Evolutionary conservation across 2,888 invertebrate genomes (phyloP).

Genomic region (Caenorhabditis wallacei): DNA sequence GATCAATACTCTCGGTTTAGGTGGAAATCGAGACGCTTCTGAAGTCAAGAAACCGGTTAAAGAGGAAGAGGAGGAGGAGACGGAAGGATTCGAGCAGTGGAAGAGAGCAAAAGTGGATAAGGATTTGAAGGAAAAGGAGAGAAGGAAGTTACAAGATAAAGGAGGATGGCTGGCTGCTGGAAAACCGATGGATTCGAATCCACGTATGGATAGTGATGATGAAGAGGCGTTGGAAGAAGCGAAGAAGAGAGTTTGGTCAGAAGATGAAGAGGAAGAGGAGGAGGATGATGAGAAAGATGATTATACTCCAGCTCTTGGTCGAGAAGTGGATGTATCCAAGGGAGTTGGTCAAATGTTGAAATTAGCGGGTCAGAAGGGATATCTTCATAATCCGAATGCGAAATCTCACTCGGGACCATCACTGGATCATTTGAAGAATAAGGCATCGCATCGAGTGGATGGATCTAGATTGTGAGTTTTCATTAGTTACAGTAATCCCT

Average conservation of each 20-base stretch:
- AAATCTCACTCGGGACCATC: slow-evolving; percentile 68
- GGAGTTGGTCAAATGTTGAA: slow-evolving; percentile 80
- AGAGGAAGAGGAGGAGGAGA: slow-evolving; percentile 59
- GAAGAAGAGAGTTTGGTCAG: slow-evolving; percentile 63
- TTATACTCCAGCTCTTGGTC: slow-evolving; percentile 80
- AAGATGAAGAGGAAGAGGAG: slow-evolving; percentile 57
- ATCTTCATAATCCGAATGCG: slow-evolving; percentile 70
- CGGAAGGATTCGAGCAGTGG: slow-evolving; percentile 64
- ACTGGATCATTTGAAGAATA: slow-evolving; percentile 80
- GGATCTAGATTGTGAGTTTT: slow-evolving; percentile 75
- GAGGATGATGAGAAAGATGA: slow-evolving; percentile 68
- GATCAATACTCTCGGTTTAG: slow-evolving; percentile 77
- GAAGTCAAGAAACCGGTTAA: slow-evolving; percentile 66
- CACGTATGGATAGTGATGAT: slow-evolving; percentile 70
- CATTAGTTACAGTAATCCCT: background rate
- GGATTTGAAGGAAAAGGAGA: slow-evolving; percentile 61
- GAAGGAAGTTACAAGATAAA: slow-evolving; percentile 58
- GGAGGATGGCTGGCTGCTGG: slow-evolving; percentile 67
- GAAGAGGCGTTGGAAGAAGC: slow-evolving; percentile 71
- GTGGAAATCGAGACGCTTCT: slow-evolving; percentile 80
- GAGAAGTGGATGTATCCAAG: slow-evolving; percentile 84
- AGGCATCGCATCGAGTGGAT: slow-evolving; percentile 75
- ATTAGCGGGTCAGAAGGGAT: slow-evolving; percentile 79
- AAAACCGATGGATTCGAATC: slow-evolving; percentile 25
- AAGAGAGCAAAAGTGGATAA: slow-evolving; percentile 69